These are phyloP conservation scores for Myiozetetes cayanensis DNA, from an alignment of 2,113 vertebrate genomes.

Conservation along the genomic window DNA sequence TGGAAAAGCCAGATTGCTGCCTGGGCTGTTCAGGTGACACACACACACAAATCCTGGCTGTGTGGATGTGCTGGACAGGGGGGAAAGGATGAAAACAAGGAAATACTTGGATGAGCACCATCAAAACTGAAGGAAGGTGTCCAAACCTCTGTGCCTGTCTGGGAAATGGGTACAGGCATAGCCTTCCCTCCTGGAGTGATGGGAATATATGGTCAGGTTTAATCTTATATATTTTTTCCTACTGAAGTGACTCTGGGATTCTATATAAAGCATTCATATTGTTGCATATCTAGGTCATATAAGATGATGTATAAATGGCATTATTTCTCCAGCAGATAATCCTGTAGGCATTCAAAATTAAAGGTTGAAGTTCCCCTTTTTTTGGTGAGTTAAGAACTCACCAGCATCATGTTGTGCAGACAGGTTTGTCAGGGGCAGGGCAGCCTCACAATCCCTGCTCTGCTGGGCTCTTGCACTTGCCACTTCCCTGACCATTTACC, in stretches of 20 bases:
- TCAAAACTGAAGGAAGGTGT: background rate
- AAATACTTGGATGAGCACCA: background rate
- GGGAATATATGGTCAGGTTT: background rate
- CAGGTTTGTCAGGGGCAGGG: background rate
- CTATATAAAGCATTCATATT: background rate
- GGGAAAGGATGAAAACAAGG: background rate
- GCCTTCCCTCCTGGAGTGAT: background rate
- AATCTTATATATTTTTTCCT: background rate
- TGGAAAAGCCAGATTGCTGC: background rate
- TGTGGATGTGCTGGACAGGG: background rate
- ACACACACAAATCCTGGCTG: background rate
- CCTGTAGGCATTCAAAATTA: background rate
- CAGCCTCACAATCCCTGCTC: background rate
- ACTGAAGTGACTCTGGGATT: background rate
- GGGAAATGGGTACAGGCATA: background rate
- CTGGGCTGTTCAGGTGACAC: background rate
- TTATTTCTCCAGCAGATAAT: background rate
- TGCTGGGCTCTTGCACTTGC: background rate
- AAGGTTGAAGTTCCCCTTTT: background rate
- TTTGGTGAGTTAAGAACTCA: background rate
- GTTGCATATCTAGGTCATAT: background rate
- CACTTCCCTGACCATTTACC: background rate
- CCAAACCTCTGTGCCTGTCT: background rate
- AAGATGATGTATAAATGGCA: background rate
- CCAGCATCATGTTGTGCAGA: background rate